phyloP scores from a whole-genome alignment of 2,888 invertebrate genomes.

The Rapana venosa region DNA sequence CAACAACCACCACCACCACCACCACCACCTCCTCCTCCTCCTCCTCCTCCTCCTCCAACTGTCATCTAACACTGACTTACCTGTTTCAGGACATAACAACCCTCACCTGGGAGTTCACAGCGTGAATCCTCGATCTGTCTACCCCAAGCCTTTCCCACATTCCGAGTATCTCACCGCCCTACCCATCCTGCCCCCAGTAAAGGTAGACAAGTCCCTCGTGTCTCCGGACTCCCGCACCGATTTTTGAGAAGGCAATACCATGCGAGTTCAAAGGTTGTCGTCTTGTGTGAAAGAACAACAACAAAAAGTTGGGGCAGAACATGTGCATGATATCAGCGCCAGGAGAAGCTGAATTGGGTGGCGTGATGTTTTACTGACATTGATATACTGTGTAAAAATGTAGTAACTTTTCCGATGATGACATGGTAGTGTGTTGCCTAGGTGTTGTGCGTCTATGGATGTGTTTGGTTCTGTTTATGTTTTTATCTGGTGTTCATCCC shows the following conservation, averaged over 20 bases:
- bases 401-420: too few relatives aligned
- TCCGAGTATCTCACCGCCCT: slow-evolving; percentile 37
- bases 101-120: slow-evolving; percentile 29
- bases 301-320: too few relatives aligned
- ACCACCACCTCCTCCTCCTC: background rate
- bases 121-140: slow-evolving; percentile 6
- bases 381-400: too few relatives aligned
- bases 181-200: slow-evolving; percentile 21
- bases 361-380: too few relatives aligned
- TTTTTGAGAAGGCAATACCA: slow-evolving; percentile 23
- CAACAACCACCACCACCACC: background rate
- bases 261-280: too few relatives aligned
- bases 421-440: too few relatives aligned
- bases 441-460: background rate
- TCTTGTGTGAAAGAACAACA: too few relatives aligned
- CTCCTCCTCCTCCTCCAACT: background rate
- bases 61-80: background rate
- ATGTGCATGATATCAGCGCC: too few relatives aligned
- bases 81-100: slow-evolving; percentile 37
- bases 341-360: too few relatives aligned
- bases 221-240: slow-evolving; percentile 47
- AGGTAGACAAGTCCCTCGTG: slow-evolving; percentile 34
- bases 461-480: background rate
- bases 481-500: background rate
- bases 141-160: slow-evolving; percentile 32